phyloP scores from a whole-genome alignment of 2,888 invertebrate genomes.

The Gryllus longicercus region DNA sequence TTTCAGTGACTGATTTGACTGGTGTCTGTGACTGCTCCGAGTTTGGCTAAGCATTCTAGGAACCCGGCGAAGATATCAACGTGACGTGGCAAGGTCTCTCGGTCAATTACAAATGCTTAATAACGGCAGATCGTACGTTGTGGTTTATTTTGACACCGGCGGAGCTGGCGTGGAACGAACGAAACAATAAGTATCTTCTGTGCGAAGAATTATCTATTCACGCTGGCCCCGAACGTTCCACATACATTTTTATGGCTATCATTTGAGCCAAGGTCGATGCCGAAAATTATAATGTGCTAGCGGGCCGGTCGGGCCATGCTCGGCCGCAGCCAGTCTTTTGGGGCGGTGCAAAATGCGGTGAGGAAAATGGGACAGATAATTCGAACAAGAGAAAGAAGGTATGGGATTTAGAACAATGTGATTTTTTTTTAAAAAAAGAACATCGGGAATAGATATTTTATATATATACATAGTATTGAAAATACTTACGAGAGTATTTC shows the following conservation, averaged over 20 bases:
- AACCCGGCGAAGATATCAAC: not conserved
- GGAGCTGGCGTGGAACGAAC: not conserved
- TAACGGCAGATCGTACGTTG: no score
- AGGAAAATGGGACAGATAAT: no score
- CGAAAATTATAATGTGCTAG: conserved; percentile 17
- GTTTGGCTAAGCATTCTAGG: not conserved
- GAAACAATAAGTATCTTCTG: not conserved
- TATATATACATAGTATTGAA: no score
- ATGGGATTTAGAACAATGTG: no score
- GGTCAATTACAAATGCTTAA: not conserved
- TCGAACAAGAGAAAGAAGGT: no score
- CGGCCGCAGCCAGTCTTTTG: not conserved
- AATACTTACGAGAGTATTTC: no score
- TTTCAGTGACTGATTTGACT: not conserved
- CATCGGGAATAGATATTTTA: no score
- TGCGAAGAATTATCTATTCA: not conserved
- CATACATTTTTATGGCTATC: conserved; percentile 8
- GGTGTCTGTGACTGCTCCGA: not conserved
- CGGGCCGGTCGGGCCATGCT: not conserved
- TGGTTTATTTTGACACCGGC: no score
- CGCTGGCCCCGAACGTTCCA: not conserved
- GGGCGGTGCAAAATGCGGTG: not conserved
- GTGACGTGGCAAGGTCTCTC: not conserved
- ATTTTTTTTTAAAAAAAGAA: no score
- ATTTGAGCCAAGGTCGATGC: conserved; percentile 17